phyloP scores from a whole-genome alignment of 2,888 invertebrate species.

The Hartigia nigra region DNA sequence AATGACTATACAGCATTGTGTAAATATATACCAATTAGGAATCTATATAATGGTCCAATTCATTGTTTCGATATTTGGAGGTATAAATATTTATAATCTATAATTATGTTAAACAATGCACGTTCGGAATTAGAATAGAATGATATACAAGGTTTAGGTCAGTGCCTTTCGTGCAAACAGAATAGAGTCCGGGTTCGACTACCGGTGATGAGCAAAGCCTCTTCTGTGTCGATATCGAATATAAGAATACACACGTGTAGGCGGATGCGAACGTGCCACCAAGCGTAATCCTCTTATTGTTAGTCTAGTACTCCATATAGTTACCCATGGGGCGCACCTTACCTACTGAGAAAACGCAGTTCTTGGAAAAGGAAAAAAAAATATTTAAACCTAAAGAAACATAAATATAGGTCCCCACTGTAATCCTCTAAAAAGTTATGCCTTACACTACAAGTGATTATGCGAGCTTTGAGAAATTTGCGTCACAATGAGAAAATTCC shows the following conservation, averaged over 20 bases:
- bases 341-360: background rate
- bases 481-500: background rate
- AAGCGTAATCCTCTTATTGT: background rate
- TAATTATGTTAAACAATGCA: constrained; percentile 8
- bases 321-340: background rate
- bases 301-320: background rate
- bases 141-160: constrained; percentile 8
- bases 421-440: background rate
- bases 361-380: background rate
- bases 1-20: background rate
- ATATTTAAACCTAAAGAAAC: background rate
- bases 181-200: constrained; percentile 22
- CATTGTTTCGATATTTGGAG: background rate
- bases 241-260: background rate
- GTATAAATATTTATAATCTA: background rate
- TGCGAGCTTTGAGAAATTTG: background rate
- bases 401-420: background rate
- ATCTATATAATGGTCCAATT: too few species aligned
- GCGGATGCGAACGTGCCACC: background rate
- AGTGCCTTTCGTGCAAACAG: background rate
- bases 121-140: constrained; percentile 22
- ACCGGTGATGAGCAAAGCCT: constrained; percentile 16
- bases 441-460: background rate
- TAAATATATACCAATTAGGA: too few species aligned
- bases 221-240: background rate